Evolutionary conservation across 2,797 vertebrate species (phyloP), one percentile per base, ranked within the genome.

Genomic region (Gila robusta): DNA sequence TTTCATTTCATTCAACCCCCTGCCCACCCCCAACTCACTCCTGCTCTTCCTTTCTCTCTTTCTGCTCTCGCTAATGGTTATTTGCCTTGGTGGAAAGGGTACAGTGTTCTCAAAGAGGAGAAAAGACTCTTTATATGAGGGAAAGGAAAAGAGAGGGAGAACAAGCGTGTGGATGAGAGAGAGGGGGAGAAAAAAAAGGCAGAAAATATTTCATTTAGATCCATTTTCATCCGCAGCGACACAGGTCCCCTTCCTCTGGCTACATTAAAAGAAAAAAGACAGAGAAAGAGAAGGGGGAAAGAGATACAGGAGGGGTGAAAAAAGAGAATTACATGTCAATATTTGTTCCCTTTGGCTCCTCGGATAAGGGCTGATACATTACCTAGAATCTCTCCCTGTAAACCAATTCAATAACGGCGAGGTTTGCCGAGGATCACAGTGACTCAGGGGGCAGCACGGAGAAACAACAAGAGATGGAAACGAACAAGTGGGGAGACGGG

Each of bases 31-130:
- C 81, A 87, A 89, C 89, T 88, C 86, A 74, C 82, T 79, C 88
- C 85, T 64, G 70, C 91, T 89, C 39, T 90, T 89, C 90, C 71
- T 86, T 84, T 89, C 35, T 91, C 87, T 89, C 77, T 85, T 85
- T 88, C 89, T 92, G 86, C 87, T 88, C 91, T 90, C 32, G 12
- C 93, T 95, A 96, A 96, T 95, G 94, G 94, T 94, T 96, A 95
- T 96, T 96, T 96, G 95, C 95, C 95, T 95, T 95, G 92, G 88
- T 93, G 95, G 93, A 94, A 92, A 96, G 96, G 96, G 93, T 95
- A 95, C 91, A 69, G 85, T 94, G 94, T 95, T 96, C 96, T 96
- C 96, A 96, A 94, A 92, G 84, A 87, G 87, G 90, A 91, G 88
- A 92, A 90, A 89, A 91, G 91, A 90, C 90, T 87, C 86, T 67